These are phyloP conservation scores for Chrysocyon brachyurus DNA, from an alignment of 2,797 vertebrate genomes.

Conservation along the genomic window DNA sequence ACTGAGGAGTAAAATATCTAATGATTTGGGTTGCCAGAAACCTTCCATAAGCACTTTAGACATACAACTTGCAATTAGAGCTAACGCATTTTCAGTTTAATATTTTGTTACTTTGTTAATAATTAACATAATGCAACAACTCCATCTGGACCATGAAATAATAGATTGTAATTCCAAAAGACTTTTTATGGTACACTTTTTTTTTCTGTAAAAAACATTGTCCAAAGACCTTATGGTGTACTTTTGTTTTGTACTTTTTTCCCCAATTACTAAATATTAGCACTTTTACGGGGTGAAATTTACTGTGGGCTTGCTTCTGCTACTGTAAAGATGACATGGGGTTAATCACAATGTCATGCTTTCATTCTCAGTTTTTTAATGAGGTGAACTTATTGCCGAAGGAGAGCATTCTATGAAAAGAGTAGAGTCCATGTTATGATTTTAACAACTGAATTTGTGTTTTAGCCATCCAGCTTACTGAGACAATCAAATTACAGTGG, in stretches of 20 bases:
- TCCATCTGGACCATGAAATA: constrained; percentile 65
- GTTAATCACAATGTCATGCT: constrained; percentile 6
- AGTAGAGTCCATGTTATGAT: neutral
- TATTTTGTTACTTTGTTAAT: constrained; percentile 63
- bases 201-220: neutral
- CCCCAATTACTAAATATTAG: neutral
- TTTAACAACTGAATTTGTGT: neutral
- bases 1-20: neutral
- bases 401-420: neutral
- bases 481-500: constrained; percentile 32
- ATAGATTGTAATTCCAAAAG: constrained; percentile 39
- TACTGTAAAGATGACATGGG: neutral
- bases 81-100: constrained; percentile 50
- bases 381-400: constrained; percentile 33
- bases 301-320: neutral
- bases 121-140: constrained; percentile 63
- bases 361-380: constrained; percentile 46
- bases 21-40: neutral
- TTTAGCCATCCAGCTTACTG: neutral
- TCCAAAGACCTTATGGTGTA: neutral
- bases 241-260: neutral
- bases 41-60: constrained; percentile 57
- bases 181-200: neutral
- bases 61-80: constrained; percentile 60
- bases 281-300: neutral